Base-by-base conservation (phyloP, 2,888 invertebrate species). In the Epirrita christyi region DNA sequence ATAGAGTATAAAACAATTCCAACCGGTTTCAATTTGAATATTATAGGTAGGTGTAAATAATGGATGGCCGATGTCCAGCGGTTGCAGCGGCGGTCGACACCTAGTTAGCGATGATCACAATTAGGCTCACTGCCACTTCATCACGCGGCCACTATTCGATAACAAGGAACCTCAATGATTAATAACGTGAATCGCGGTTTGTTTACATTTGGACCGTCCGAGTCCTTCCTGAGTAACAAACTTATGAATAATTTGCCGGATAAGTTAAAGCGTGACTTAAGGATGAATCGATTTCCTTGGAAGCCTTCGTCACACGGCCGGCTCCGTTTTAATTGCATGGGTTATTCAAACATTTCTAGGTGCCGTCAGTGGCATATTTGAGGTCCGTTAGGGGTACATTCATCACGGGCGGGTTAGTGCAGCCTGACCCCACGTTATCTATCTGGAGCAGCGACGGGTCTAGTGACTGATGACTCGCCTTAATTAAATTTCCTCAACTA, bases 401-500 rank as follows among this genome's bases (percentile, higher is more conserved):
- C 86, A 90, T 91, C 91, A 88, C 61, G 66, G 74, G 67, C 73
- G 80, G 81, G 85, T 83, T 81, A 80, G 80, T 88, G 88, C 89
- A 88, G 71, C 76, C 80, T 88, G 91, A 91, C 91, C 91, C 89
- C 69, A 78, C 85, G 83, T 91, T 92, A 92, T 91, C 91, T 88
- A 80, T 77, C 76, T 76, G 68, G 70, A 78, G 71, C 91, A 91
- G 87, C 83, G 89, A 88, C 91, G 77, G 78, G 72, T 72, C 80
- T 82, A 76, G 86, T 92, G 91, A 92, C 91, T 90, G 91, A 92
- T 92, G 89, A 90, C 88, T 81, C 50, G 76, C 80, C 78, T 89
- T 91, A 92, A 92, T 92, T 91, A 90, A 86, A 91, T 91, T 91
- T 90, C 73, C 73, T 71, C 59, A 75, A 77, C 80, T 80, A 78